A percentile compares a stretch with the other conserved stretches of the same genome.
Conservation (phyloP, 2,797 vertebrate species). For the Melanotaenia nigrans region DNA sequence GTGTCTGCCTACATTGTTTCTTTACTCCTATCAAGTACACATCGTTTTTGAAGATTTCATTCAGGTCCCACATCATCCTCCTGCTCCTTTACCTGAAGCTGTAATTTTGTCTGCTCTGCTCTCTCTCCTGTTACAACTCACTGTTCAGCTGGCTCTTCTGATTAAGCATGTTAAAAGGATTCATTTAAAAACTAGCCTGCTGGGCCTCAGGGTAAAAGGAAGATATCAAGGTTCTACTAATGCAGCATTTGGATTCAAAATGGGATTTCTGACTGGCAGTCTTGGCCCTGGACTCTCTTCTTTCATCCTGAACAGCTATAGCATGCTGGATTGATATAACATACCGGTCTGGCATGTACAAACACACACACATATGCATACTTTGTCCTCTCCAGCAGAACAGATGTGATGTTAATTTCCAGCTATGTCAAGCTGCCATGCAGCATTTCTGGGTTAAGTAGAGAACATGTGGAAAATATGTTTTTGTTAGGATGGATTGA, state of each 20-base stretch:
- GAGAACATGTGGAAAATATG: slow-evolving; percentile 34
- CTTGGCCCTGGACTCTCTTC: slow-evolving; percentile 45
- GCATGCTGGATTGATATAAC: slow-evolving; percentile 53
- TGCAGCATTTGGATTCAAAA: slow-evolving; percentile 68
- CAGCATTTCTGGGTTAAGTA: slow-evolving; percentile 56
- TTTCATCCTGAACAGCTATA: slow-evolving; percentile 62
- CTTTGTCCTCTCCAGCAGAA: slow-evolving; percentile 37
- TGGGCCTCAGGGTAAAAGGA: slow-evolving; percentile 56
- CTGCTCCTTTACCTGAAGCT: slow-evolving; percentile 45
- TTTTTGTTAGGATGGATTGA: slow-evolving; percentile 25
- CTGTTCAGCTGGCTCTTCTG: slow-evolving; percentile 51
- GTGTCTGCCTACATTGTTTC: slow-evolving; percentile 14
- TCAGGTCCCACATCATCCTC: slow-evolving; percentile 5
- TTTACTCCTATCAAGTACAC: slow-evolving; percentile 5
- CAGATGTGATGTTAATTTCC: slow-evolving; percentile 57
- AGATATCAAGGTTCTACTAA: slow-evolving; percentile 70
- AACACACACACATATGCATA: slow-evolving; percentile 10
- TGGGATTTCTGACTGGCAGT: slow-evolving; percentile 63
- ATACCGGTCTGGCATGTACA: slow-evolving; percentile 53
- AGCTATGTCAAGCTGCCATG: slow-evolving; percentile 49
- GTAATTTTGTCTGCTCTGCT: slow-evolving; percentile 20
- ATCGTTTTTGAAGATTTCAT: slow-evolving; percentile 8
- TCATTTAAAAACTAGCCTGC: slow-evolving; percentile 68
- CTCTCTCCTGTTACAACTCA: slow-evolving; percentile 25
- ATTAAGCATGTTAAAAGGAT: slow-evolving; percentile 71